Evolutionary conservation across 2,888 invertebrate genomes (phyloP).

Genomic region (Acheta domesticus): DNA sequence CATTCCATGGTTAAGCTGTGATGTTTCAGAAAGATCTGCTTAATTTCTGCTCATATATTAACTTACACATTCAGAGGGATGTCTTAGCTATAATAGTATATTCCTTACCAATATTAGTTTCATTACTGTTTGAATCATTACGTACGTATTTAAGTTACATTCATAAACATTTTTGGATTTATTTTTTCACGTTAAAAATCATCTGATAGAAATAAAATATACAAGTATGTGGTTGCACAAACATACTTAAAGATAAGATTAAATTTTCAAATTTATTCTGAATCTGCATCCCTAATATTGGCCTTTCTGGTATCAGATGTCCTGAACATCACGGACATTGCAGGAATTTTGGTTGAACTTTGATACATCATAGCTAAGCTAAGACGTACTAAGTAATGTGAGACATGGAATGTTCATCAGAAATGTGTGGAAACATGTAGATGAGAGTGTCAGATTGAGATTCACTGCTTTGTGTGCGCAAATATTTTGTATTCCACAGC

Average conservation of each 20-base stretch:
- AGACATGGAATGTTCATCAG: neutral
- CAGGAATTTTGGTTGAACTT: neutral
- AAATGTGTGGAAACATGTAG: neutral
- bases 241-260: neutral
- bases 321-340: neutral
- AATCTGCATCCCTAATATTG: neutral
- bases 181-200: too few relatives aligned
- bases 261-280: neutral
- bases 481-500: conserved; percentile 18
- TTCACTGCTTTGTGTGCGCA: neutral
- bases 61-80: too few relatives aligned
- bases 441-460: neutral
- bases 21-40: too few relatives aligned
- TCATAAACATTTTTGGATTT: too few relatives aligned
- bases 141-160: too few relatives aligned
- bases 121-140: too few relatives aligned
- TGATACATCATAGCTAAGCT: neutral
- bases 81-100: too few relatives aligned
- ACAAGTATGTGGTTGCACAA: neutral
- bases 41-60: too few relatives aligned
- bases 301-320: neutral
- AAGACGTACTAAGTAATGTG: neutral
- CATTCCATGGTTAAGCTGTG: too few relatives aligned
- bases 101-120: too few relatives aligned
- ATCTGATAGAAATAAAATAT: too few relatives aligned